phyloP scores from a whole-genome alignment of 1,140 invertebrate species.

The Papilio polyxenes region DNA sequence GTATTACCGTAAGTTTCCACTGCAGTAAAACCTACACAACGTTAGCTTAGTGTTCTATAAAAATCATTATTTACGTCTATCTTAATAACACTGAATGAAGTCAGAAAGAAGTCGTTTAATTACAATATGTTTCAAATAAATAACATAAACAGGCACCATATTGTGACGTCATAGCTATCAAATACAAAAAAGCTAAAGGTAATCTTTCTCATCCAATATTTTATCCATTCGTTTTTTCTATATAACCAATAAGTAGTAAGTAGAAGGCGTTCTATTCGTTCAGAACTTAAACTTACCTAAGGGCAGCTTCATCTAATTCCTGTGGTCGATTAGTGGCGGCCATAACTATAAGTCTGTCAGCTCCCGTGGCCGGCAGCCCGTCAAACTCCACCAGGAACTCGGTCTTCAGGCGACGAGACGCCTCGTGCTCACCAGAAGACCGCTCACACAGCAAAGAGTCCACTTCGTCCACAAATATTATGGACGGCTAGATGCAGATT shows the following conservation, averaged over 20 bases:
- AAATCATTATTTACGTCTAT: neutral
- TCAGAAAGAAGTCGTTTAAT: too few species aligned
- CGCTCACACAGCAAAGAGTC: conserved; percentile 96
- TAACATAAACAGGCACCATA: too few species aligned
- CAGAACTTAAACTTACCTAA: conserved; percentile 45
- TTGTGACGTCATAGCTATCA: too few species aligned
- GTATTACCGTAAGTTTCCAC: too few species aligned
- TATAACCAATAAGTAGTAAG: too few species aligned
- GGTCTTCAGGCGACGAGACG: conserved; percentile 97
- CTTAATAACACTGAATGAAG: neutral
- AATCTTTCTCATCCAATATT: too few species aligned
- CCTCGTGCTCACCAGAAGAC: conserved; percentile 96
- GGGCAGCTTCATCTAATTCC: conserved; percentile 89
- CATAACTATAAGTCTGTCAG: conserved; percentile 95
- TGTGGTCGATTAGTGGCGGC: conserved; percentile 98
- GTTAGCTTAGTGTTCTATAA: neutral
- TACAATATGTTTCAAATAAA: too few species aligned
- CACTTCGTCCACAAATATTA: conserved; percentile 98
- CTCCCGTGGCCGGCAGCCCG: conserved; percentile 90
- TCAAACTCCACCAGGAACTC: conserved; percentile 99
- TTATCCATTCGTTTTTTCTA: too few species aligned
- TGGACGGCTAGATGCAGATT: conserved; percentile 85
- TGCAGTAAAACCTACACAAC: too few species aligned
- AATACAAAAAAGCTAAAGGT: too few species aligned
- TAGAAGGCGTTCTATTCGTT: too few species aligned